Conservation (phyloP, 2,113 vertebrate species). For the Pedionomus torquatus region DNA sequence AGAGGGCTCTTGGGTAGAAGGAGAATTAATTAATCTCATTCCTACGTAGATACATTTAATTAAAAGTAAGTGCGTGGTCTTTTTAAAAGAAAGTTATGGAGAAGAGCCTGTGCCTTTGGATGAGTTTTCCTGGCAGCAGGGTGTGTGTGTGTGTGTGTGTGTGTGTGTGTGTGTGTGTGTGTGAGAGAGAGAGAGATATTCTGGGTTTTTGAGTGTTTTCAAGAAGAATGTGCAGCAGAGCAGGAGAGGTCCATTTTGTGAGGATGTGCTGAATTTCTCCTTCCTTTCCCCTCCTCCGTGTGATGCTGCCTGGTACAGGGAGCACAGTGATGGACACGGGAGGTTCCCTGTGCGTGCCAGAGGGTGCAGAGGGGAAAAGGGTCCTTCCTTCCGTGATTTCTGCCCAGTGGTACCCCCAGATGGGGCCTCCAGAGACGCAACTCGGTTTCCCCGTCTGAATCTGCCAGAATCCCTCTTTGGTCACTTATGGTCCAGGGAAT, state of each 20-base stretch:
- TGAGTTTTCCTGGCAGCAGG: not conserved
- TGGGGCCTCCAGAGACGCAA: not conserved
- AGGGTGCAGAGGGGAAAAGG: not conserved
- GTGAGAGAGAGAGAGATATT: not conserved
- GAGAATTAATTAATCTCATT: conserved; percentile 81
- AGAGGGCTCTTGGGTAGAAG: conserved; percentile 79
- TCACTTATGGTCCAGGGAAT: rapidly evolving
- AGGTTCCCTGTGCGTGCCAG: rapidly evolving
- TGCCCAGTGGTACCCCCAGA: not conserved
- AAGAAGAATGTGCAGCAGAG: not conserved
- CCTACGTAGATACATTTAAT: conserved; percentile 80
- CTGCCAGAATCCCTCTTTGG: not conserved
- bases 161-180: no score
- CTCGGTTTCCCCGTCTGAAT: not conserved
- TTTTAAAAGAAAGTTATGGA: conserved; percentile 13
- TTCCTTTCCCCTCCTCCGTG: not conserved
- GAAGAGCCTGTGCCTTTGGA: not conserved
- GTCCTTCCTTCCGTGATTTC: rapidly evolving
- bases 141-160: not conserved
- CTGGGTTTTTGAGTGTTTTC: not conserved
- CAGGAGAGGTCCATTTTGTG: not conserved
- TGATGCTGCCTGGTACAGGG: rapidly evolving
- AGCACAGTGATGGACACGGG: rapidly evolving
- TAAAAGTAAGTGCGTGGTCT: conserved; percentile 72
- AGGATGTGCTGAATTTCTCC: not conserved